Evolutionary conservation across 1,140 invertebrate species (phyloP), one percentile per base, ranked within the genome.

Genomic region (Papilio aristodemus): DNA sequence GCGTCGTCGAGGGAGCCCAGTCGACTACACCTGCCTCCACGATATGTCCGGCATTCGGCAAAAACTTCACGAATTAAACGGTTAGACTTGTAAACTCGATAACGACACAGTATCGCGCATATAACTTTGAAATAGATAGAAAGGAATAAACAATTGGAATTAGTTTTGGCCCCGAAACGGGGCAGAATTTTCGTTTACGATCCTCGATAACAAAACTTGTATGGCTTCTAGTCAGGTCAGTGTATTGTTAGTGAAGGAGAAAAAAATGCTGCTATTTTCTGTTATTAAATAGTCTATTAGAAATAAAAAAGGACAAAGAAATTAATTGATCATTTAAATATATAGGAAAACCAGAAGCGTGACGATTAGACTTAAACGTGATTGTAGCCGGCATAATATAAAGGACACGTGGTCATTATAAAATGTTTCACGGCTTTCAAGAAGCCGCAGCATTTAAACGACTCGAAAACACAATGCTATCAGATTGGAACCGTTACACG

Each of bases 401-500:
- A 78, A 78, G 78, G 72, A 83, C 71, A 77, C 71, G 72, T 57
- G 64, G 66, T 71, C 70, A 72, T 76, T 72, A 76, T 41, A 58
- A 68, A 75, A 75, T 73, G 72, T 76, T 85, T 79, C 76, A 78
- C 74, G 76, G 75, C 71, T 75, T 80, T 75, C 77, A 78, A 79
- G 72, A 74, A 78, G 46, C 68, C 73, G 76, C 81, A 78, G 78
- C 74, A 70, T 75, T 81, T 75, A 74, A 79, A 70, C 69, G 71
- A 75, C 37, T 74, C 70, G 75, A 75, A 78, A 85, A 87, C 74
- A 83, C 79, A 82, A 84, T 82, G 69, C 75, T 77, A 78, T 80
- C 78, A 77, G 81, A 86, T 82, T 75, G 83, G 70, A 74, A 87
- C 86, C 88, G 86, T 88, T 89, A 89, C 80, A 68, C 67, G 57